phyloP scores from a whole-genome alignment of 2,888 invertebrate species.

The Drosophila nr. fundita region DNA sequence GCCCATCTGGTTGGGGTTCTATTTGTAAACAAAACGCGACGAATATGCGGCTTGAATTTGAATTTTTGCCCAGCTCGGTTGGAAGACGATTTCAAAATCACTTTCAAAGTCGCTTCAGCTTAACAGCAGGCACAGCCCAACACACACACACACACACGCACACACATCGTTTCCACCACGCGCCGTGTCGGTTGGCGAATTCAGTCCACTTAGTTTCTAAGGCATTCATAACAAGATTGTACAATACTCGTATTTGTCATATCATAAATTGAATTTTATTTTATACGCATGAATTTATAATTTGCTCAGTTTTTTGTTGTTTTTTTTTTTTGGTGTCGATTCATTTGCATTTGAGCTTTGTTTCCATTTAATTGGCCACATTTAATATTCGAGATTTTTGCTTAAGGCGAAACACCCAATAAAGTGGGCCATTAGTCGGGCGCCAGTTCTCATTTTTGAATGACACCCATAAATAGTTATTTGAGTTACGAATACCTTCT shows the following conservation, averaged over 20 bases:
- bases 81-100: conserved; percentile 66
- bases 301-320: not conserved
- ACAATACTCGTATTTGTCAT: conserved; percentile 47
- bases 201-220: conserved; percentile 30
- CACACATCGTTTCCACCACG: not conserved
- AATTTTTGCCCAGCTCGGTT: conserved; percentile 46
- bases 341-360: conserved; percentile 59
- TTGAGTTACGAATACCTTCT: conserved; percentile 19
- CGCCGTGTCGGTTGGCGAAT: conserved; percentile 31
- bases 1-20: conserved; percentile 31
- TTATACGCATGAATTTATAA: conserved; percentile 33
- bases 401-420: conserved; percentile 23
- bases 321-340: conserved; percentile 8
- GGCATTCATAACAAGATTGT: conserved; percentile 46
- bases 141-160: not conserved
- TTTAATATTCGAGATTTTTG: conserved; percentile 23
- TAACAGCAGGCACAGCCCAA: not conserved
- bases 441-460: conserved; percentile 36
- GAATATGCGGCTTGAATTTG: conserved; percentile 66
- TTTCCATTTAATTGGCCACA: conserved; percentile 63
- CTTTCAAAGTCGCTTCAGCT: conserved; percentile 45
- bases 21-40: conserved; percentile 75
- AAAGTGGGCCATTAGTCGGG: conserved; percentile 33
- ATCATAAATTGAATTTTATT: conserved; percentile 56
- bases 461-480: conserved; percentile 31